A percentile compares a stretch with the other conserved stretches of the same genome.
These are phyloP conservation scores for Ammodytes marinus DNA, from an alignment of 2,113 vertebrate species.

Conservation along the genomic window DNA sequence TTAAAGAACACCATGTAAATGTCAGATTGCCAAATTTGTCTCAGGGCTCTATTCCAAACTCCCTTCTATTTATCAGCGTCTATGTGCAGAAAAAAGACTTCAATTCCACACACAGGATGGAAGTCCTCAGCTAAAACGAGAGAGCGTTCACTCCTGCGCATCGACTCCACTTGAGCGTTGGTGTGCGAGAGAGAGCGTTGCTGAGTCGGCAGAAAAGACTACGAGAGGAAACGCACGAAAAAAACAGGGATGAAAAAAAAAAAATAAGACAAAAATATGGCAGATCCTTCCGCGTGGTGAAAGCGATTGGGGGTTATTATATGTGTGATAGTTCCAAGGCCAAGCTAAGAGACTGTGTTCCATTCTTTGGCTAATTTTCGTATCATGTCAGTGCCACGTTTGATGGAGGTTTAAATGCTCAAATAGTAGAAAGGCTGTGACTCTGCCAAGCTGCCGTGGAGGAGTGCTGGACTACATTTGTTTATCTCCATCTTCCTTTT, in stretches of 20 bases:
- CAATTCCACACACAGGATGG: background rate
- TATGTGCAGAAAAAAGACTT: background rate
- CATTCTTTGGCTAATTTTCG: slow-evolving; percentile 10
- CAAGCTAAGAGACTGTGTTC: background rate
- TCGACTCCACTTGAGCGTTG: background rate
- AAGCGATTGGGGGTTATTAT: background rate
- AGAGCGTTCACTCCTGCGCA: background rate
- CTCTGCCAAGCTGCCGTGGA: slow-evolving; percentile 32
- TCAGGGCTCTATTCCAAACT: slow-evolving; percentile 36
- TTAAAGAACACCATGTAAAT: slow-evolving; percentile 25
- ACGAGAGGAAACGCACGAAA: background rate
- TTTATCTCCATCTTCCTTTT: slow-evolving; percentile 21
- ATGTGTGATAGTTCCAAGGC: slow-evolving; percentile 4
- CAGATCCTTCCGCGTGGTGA: slow-evolving; percentile 19
- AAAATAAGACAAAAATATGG: slow-evolving; percentile 21
- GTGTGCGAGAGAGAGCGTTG: background rate
- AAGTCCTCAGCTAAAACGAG: slow-evolving; percentile 31
- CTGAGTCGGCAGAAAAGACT: slow-evolving; percentile 38
- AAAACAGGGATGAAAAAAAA: background rate
- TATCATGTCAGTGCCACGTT: slow-evolving; percentile 31
- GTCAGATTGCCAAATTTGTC: slow-evolving; percentile 40
- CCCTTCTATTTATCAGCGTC: slow-evolving; percentile 40
- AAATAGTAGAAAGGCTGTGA: background rate
- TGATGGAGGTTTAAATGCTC: slow-evolving; percentile 35
- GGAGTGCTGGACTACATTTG: slow-evolving; percentile 43